A percentile compares a stretch with the other conserved stretches of the same genome.
These are phyloP conservation scores for Gastrophysa polygoni DNA, from an alignment of 2,888 invertebrate species.

Conservation along the genomic window DNA sequence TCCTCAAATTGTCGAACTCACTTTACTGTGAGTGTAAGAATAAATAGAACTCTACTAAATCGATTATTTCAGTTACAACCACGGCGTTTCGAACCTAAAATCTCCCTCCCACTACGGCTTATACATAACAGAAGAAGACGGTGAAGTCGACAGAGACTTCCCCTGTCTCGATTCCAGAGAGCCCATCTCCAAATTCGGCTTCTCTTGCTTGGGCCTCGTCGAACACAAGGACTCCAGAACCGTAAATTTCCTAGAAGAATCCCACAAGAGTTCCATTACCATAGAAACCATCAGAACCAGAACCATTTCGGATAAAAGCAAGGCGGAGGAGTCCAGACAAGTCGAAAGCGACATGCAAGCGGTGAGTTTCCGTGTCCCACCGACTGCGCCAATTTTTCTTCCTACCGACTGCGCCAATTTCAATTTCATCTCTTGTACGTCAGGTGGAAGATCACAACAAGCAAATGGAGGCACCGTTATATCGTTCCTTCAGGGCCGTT, in stretches of 20 bases:
- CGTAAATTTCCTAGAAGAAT: slow-evolving; percentile 48
- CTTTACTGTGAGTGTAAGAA: no score
- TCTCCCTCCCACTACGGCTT: slow-evolving; percentile 79
- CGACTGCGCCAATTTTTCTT: no score
- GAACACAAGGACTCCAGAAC: slow-evolving; percentile 67
- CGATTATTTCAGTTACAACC: slow-evolving; percentile 10
- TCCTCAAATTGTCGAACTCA: no score
- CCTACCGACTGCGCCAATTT: no score
- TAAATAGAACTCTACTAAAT: no score
- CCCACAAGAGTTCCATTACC: slow-evolving; percentile 4
- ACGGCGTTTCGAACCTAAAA: slow-evolving; percentile 60
- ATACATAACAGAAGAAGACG: slow-evolving; percentile 95
- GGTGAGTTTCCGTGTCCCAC: no score
- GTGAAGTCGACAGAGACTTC: slow-evolving; percentile 92
- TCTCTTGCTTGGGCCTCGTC: slow-evolving; percentile 85
- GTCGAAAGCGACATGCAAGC: slow-evolving; percentile 60
- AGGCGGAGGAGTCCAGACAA: slow-evolving; percentile 54
- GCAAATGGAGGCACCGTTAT: slow-evolving; percentile 85
- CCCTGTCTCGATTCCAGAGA: slow-evolving; percentile 88
- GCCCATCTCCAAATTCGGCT: slow-evolving; percentile 91
- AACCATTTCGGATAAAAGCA: slow-evolving; percentile 32
- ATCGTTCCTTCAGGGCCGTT: slow-evolving; percentile 80
- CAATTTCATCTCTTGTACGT: no score
- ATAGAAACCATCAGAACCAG: slow-evolving; percentile 26
- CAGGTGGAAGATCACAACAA: slow-evolving; percentile 64